These are phyloP conservation scores for Myotis findleyi DNA, from an alignment of 2,797 vertebrate species.

Conservation along the genomic window DNA sequence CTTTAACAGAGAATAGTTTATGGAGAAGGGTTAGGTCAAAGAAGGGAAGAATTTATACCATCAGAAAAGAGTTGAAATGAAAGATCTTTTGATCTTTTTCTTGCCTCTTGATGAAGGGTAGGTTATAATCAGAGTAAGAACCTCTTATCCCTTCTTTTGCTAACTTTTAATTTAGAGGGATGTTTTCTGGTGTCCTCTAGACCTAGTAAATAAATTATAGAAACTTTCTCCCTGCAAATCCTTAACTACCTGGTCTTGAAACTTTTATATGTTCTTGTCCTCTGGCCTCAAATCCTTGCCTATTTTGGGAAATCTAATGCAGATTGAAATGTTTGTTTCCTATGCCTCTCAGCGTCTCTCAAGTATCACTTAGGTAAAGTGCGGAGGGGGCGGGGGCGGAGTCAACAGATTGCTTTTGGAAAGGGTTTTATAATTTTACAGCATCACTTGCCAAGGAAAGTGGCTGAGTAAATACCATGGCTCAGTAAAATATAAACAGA, in stretches of 20 bases:
- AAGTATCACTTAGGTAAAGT: background rate
- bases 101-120: background rate
- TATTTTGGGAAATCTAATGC: constrained; percentile 25
- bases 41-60: background rate
- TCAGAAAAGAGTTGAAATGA: background rate
- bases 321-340: constrained; percentile 54
- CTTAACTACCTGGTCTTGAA: constrained; percentile 14
- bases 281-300: background rate
- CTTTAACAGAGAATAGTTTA: background rate
- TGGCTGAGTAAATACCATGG: constrained; percentile 51
- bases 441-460: background rate
- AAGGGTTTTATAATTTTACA: constrained; percentile 6
- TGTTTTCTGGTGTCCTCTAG: background rate
- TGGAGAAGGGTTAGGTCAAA: background rate
- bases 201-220: background rate
- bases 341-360: background rate
- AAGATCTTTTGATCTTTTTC: background rate
- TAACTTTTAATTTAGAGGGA: background rate
- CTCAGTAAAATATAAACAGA: constrained; percentile 49
- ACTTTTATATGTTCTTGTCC: background rate
- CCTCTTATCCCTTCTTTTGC: background rate
- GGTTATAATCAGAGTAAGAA: background rate
- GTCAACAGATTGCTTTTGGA: constrained; percentile 62
- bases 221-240: background rate
- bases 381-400: background rate